Evolutionary conservation across 2,113 vertebrate genomes (phyloP), one percentile per base, ranked within the genome.

Genomic region (Garra rufa): DNA sequence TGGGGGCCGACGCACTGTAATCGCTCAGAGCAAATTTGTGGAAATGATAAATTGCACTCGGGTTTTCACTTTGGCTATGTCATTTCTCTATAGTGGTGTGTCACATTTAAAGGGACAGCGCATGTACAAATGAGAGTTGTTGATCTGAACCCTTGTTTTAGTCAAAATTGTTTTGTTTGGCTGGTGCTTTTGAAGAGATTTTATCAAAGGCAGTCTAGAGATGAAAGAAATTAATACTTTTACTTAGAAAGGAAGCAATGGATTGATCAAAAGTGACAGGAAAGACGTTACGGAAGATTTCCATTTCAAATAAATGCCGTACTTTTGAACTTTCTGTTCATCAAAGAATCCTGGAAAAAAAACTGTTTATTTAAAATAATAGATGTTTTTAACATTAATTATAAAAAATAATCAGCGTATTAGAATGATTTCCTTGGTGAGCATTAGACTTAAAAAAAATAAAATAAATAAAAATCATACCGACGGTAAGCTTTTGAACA

Each of bases 1-100:
- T 50, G 52, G 67, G 83, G 76, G 50, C 9, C 17, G 61, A 30
- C 57, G n/a, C 44, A 50, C 70, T 82, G 61, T 52, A 75, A 84
- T 76, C 65, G 21, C 46, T 83, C 69, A 69, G 24, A 59, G 9
- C 70, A 75, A 73, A 85, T 82, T 61, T 82, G 43, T 83, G 46
- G 57, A 85, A 75, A 83, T 85, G 17, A 59, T 44, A n/a, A 87
- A 85, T 87, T 83, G 74, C 30, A 8, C 26, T 82, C 19, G 26
- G 65, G 34, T 41, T 87, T n/a, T 57, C 57, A 74, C 55, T 84
- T 87, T 87, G 76, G 10, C 34, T 34, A 30, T 83, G 76, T 63
- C 55, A 24, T 44, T 73, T 73, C 26, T 28, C 65, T 69, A 21
- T 41, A 11, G 14, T 69, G 34, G 30, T 21, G 34, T 73, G n/a